phyloP scores from a whole-genome alignment of 2,113 vertebrate species.

The Larimichthys polyactis region DNA sequence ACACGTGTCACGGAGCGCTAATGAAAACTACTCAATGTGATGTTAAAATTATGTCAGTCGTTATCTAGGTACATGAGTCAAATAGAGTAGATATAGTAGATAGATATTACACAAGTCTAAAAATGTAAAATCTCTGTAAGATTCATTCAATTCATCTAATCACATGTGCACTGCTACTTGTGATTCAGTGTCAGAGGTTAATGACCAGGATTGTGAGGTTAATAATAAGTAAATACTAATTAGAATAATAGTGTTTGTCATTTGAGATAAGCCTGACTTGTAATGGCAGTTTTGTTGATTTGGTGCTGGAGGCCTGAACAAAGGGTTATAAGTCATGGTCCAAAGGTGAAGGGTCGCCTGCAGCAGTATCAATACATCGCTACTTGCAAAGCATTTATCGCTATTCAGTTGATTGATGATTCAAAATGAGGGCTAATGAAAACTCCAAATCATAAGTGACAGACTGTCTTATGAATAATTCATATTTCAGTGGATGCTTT shows the following conservation, averaged over 20 bases:
- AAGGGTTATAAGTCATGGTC: slow-evolving; percentile 20
- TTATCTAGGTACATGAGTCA: background rate
- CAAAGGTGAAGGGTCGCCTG: slow-evolving; percentile 23
- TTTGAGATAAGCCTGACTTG: background rate
- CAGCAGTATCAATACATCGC: background rate
- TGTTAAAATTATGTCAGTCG: background rate
- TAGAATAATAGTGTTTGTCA: slow-evolving; percentile 29
- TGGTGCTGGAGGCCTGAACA: background rate
- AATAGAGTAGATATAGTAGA: background rate
- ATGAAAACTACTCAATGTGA: background rate
- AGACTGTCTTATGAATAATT: background rate
- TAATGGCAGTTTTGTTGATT: slow-evolving; percentile 41
- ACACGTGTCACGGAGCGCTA: background rate
- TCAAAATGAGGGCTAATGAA: background rate
- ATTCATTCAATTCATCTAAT: background rate
- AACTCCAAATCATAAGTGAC: background rate
- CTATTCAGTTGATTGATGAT: background rate
- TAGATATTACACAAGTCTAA: background rate
- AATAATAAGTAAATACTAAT: slow-evolving; percentile 43
- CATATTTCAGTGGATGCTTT: background rate
- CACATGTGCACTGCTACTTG: slow-evolving; percentile 19
- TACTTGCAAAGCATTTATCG: background rate
- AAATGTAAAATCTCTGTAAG: background rate
- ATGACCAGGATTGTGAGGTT: slow-evolving; percentile 21
- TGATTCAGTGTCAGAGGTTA: slow-evolving; percentile 43